phyloP scores from a whole-genome alignment of 2,888 invertebrate species.

The Cerceris rybyensis region DNA sequence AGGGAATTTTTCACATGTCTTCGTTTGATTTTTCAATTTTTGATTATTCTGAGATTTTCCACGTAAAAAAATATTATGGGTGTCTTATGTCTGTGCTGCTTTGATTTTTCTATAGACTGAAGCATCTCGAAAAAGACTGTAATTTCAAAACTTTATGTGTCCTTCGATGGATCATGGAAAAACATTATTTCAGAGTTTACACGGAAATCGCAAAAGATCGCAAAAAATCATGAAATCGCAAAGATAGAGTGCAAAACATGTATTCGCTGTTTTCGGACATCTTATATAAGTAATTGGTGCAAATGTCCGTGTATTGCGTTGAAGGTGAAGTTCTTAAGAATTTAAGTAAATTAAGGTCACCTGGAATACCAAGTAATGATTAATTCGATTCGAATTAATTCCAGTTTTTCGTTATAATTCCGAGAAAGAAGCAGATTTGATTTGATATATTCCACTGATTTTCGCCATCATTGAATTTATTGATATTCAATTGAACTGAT shows the following conservation, averaged over 20 bases:
- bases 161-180: too few relatives aligned
- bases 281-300: background rate
- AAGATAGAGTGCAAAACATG: background rate
- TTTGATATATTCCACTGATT: too few relatives aligned
- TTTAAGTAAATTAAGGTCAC: background rate
- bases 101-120: background rate
- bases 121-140: background rate
- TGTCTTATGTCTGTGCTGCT: too few relatives aligned
- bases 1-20: too few relatives aligned
- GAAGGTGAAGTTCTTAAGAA: background rate
- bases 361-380: background rate
- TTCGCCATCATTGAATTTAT: too few relatives aligned
- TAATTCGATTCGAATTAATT: background rate
- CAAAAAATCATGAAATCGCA: too few relatives aligned
- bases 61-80: too few relatives aligned
- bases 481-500: too few relatives aligned
- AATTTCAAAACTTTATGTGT: background rate
- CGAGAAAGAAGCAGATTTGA: background rate
- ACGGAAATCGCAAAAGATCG: too few relatives aligned
- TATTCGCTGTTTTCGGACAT: background rate
- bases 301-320: background rate
- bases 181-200: too few relatives aligned
- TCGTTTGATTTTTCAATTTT: too few relatives aligned
- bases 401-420: background rate
- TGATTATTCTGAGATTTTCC: too few relatives aligned